Conservation (phyloP, 2,888 invertebrate genomes). For the Polietes domitor region DNA sequence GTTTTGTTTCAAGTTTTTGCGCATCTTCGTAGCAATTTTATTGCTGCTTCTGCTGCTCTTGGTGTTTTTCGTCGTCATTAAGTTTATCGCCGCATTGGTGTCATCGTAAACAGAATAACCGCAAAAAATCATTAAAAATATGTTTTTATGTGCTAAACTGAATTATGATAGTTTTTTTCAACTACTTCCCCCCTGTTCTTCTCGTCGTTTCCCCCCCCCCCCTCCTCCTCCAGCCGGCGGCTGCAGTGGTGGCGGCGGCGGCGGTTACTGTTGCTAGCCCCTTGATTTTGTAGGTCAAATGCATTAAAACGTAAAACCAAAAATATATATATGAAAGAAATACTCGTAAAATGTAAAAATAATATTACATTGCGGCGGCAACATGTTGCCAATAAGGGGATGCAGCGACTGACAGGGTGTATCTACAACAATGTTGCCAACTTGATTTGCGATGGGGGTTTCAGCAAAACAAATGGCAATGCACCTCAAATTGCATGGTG, state of each 20-base stretch:
- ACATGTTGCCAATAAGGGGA: neutral
- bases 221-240: no score
- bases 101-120: conserved; percentile 57
- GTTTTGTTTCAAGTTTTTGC: conserved; percentile 8
- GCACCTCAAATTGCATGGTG: no score
- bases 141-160: conserved; percentile 55
- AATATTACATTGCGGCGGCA: neutral
- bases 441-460: no score
- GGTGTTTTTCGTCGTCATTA: conserved; percentile 44
- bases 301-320: conserved; percentile 42
- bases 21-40: conserved; percentile 37
- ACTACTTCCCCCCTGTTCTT: no score
- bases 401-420: no score
- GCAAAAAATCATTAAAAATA: conserved; percentile 55
- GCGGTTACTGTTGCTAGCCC: conserved; percentile 11
- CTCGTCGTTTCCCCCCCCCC: no score
- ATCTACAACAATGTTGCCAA: no score
- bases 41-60: neutral
- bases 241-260: neutral
- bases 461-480: no score
- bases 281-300: conserved; percentile 63
- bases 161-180: conserved; percentile 42
- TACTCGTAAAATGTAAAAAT: no score
- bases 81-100: conserved; percentile 56
- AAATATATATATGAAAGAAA: neutral